These are phyloP conservation scores for Anthopleura sola DNA, from an alignment of 64 coral and sea anemone species.

Conservation along the genomic window DNA sequence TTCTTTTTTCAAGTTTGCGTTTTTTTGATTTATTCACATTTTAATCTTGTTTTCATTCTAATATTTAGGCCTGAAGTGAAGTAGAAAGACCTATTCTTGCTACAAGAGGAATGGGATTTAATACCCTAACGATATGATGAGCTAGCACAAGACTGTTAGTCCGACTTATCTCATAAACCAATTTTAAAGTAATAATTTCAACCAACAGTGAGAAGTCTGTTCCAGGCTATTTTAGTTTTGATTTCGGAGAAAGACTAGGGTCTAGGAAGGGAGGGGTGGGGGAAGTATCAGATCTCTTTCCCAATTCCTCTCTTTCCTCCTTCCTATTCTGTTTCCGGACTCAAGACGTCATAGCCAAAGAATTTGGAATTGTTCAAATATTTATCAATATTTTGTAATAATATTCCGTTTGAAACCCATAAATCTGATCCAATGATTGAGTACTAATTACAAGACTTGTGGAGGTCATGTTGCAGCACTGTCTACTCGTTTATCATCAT, in stretches of 20 bases:
- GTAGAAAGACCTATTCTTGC: neutral
- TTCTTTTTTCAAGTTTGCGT: neutral
- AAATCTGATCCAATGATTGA: too few relatives aligned
- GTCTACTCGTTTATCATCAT: constrained; percentile 23
- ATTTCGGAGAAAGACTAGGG: neutral
- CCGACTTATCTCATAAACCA: too few relatives aligned
- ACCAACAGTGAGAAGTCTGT: neutral
- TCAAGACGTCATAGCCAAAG: neutral
- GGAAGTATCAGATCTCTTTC: neutral
- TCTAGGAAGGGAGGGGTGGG: neutral
- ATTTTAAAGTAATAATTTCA: neutral
- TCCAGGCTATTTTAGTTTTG: neutral
- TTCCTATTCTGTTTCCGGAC: neutral
- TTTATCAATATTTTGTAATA: neutral
- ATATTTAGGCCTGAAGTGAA: neutral
- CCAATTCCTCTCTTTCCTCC: neutral
- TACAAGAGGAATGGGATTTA: neutral
- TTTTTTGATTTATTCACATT: neutral
- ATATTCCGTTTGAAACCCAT: neutral
- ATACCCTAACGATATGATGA: neutral
- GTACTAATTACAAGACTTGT: too few relatives aligned
- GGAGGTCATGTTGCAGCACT: neutral
- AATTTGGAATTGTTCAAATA: neutral
- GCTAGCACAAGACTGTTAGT: too few relatives aligned
- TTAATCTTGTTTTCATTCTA: neutral